These are phyloP conservation scores for Calephelis perditalis DNA, from an alignment of 2,888 invertebrate species.

Conservation along the genomic window DNA sequence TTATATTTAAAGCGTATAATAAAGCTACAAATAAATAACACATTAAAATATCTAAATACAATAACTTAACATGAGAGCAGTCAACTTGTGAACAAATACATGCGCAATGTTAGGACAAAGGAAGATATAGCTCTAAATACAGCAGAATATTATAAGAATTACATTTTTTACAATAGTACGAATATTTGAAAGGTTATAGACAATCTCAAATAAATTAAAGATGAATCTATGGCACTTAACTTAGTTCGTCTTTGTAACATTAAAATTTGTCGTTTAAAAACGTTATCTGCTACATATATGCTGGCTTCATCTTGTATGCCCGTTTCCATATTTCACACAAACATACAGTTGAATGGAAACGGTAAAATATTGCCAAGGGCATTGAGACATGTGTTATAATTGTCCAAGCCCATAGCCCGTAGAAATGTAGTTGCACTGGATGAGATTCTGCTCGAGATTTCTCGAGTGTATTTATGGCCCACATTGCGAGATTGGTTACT, in stretches of 20 bases:
- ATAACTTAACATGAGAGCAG: conserved; percentile 74
- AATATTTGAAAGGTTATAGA: conserved; percentile 26
- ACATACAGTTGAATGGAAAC: conserved; percentile 97
- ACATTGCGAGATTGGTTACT: conserved; percentile 94
- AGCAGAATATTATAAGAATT: conserved; percentile 5
- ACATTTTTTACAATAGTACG: conserved; percentile 20
- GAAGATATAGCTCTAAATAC: conserved; percentile 14
- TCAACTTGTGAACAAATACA: conserved; percentile 65
- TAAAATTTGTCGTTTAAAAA: conserved; percentile 43
- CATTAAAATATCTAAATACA: conserved; percentile 75
- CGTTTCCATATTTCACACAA: conserved; percentile 97
- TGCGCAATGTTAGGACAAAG: conserved; percentile 37
- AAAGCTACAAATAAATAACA: conserved; percentile 78
- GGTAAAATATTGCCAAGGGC: conserved; percentile 95
- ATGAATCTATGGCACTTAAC: conserved; percentile 67
- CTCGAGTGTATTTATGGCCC: conserved; percentile 95
- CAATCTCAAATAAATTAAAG: conserved; percentile 21
- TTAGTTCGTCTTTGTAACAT: conserved; percentile 38
- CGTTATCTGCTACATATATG: conserved; percentile 85
- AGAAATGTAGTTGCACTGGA: conserved; percentile 94
- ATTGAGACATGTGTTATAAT: conserved; percentile 96
- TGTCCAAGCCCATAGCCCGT: conserved; percentile 96
- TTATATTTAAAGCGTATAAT: conserved; percentile 66
- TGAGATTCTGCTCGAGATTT: conserved; percentile 94
- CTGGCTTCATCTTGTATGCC: conserved; percentile 94